Percentiles rank a stretch among this genome's conserved stretches.
These are phyloP conservation scores for Gambusia affinis DNA, from an alignment of 2,113 vertebrate species.

Conservation along the genomic window DNA sequence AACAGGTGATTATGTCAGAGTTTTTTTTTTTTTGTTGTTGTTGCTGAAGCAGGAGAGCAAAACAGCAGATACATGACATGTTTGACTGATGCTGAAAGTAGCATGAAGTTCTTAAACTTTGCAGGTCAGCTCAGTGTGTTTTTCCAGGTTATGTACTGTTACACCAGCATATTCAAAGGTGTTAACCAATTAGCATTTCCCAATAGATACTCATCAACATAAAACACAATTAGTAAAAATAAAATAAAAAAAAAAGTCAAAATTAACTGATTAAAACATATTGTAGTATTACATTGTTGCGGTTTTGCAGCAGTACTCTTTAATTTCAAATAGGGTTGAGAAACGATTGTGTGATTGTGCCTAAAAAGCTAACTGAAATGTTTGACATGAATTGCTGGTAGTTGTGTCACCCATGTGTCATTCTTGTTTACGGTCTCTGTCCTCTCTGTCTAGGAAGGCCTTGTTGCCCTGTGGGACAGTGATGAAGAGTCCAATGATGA, in stretches of 20 bases:
- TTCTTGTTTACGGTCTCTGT: constrained; percentile 50
- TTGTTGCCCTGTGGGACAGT: constrained; percentile 89
- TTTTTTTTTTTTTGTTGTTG: too few species aligned
- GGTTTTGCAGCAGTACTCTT: neutral
- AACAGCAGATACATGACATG: too few species aligned
- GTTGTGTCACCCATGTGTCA: constrained; percentile 52
- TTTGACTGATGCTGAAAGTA: neutral
- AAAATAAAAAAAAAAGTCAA: neutral
- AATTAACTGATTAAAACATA: neutral
- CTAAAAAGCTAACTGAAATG: too few species aligned
- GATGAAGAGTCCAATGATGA: constrained; percentile 75
- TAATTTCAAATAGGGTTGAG: constrained; percentile 5
- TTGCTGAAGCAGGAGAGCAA: too few species aligned
- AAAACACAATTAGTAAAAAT: neutral
- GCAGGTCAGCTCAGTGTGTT: neutral
- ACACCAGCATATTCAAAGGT: neutral
- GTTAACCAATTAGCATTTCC: neutral
- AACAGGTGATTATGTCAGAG: too few species aligned
- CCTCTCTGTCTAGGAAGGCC: constrained; percentile 80
- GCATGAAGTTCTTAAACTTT: neutral
- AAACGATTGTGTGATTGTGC: neutral
- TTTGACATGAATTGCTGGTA: constrained; percentile 29
- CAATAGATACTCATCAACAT: neutral
- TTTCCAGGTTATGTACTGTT: neutral
- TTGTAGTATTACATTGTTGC: too few species aligned